Conservation (phyloP, 2,888 invertebrate genomes). For the Dyspetes luteomarginatus region DNA sequence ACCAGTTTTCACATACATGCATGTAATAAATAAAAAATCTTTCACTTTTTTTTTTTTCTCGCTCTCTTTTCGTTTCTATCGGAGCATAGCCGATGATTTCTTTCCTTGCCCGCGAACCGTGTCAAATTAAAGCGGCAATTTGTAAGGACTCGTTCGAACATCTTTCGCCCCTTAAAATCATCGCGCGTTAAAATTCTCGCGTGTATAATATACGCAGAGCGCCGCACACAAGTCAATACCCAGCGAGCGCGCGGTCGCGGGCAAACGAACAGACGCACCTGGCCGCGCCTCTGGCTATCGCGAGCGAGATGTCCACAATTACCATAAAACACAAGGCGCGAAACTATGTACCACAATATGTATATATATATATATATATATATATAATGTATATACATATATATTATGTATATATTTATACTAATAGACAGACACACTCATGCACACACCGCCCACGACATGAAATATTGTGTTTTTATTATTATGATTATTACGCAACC, state of each 20-base stretch:
- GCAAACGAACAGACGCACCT: conserved; percentile 65
- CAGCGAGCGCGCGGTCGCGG: conserved; percentile 13
- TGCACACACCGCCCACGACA: conserved; percentile 24
- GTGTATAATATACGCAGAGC: conserved; percentile 23
- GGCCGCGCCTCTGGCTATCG: conserved; percentile 71
- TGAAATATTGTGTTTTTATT: conserved; percentile 3
- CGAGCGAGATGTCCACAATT: conserved; percentile 67
- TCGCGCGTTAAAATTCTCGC: conserved; percentile 45
- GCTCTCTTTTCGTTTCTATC: neutral
- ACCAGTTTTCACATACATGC: conserved; percentile 4
- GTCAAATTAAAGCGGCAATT: conserved; percentile 75
- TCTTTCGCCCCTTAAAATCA: too few species aligned
- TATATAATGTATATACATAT: too few species aligned
- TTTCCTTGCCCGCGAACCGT: conserved; percentile 67
- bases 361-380: neutral
- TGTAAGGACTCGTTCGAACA: conserved; percentile 69
- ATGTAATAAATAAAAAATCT: too few species aligned
- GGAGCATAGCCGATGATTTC: neutral
- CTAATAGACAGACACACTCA: too few species aligned
- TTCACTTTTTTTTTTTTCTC: conserved; percentile 6
- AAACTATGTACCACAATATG: conserved; percentile 16
- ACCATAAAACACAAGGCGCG: conserved; percentile 70
- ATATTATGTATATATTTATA: too few species aligned
- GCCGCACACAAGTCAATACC: neutral
- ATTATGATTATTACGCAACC: conserved; percentile 15